These are phyloP conservation scores for Eupristina koningsbergeri DNA, from an alignment of 1,140 invertebrate species.

Conservation along the genomic window DNA sequence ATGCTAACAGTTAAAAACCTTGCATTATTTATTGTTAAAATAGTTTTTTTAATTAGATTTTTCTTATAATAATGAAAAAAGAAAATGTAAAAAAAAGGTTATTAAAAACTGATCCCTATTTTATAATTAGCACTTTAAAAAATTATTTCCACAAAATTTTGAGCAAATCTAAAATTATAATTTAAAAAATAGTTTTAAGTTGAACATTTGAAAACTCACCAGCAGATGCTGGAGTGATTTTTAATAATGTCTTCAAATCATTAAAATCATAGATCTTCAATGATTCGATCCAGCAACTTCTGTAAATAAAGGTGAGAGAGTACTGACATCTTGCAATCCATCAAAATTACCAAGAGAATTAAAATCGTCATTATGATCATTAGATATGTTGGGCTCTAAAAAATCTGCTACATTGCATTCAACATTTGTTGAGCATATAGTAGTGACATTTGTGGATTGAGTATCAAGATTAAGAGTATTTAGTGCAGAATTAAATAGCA, in stretches of 20 bases:
- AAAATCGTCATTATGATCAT: constrained; percentile 65
- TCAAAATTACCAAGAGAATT: constrained; percentile 69
- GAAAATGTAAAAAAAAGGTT: background rate
- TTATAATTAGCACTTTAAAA: constrained; percentile 9
- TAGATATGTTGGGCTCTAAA: constrained; percentile 62
- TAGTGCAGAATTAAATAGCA: constrained; percentile 69
- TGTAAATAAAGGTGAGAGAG: constrained; percentile 69
- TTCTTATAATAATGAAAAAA: background rate
- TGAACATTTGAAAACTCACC: constrained; percentile 40
- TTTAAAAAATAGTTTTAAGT: background rate
- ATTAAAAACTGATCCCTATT: constrained; percentile 31
- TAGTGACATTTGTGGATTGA: constrained; percentile 38
- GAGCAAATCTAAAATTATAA: constrained; percentile 3
- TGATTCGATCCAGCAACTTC: constrained; percentile 71
- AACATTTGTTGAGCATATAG: constrained; percentile 49
- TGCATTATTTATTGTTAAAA: background rate
- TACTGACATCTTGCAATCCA: constrained; percentile 69
- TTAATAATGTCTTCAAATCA: constrained; percentile 29
- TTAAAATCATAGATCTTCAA: constrained; percentile 54
- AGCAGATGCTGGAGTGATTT: constrained; percentile 14
- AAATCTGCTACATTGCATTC: constrained; percentile 67
- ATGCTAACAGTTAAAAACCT: background rate
- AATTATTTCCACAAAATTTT: background rate
- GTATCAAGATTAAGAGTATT: constrained; percentile 66
- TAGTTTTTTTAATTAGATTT: background rate